Base-by-base conservation (phyloP, 30 jellyfish, hydroid and myxozoan species). In the Nemopilema nomurai region DNA sequence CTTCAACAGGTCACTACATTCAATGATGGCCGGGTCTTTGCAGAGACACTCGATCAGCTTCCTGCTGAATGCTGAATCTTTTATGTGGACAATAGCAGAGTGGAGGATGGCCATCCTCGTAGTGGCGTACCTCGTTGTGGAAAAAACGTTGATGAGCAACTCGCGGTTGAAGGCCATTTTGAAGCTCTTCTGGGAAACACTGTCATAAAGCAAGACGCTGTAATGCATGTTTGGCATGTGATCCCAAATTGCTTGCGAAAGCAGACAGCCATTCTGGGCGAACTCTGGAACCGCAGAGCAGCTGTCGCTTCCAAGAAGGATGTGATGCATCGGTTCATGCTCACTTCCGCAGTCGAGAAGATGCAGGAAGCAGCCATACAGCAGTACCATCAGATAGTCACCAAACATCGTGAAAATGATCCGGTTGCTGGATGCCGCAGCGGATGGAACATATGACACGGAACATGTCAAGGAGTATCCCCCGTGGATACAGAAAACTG, bases 21-120 rank as follows among this genome's bases (percentile, higher is more conserved):
- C 98, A 19, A 77, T 64, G 79, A 82, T 92, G 19, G 98, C 95
- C 18, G 98, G 98, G 57, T 92, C 98, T 64, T 84, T 92, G 85
- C 97, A 92, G 17, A 88, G 70, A 33, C 96, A 77, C 66, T 87
- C 98, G 25, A 92, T 71, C 30, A 92, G 49, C 67, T 79, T 92
- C 74, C 79, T 77, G n/a, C 79, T 62, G 33, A 92, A 77, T 9
- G 71, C 20, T 1, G 82, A 29, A n/a, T 87, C 94, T 87, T 87
- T 87, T 25, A 92, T 67, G 57, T 92, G 98, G n/a, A 83, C 82
- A 67, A 92, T 51, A 24, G 96, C 95, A 17, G 92, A 72, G 71
- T 92, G 98, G 18, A 92, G 81, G 8, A 92, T 53, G 49, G 98
- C 95, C 21, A 92, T 18, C 50, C 98, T 70, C 8, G 92, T 83